Evolutionary conservation across 2,113 vertebrate species (phyloP), one percentile per base, ranked within the genome.

Genomic region (Lepisosteus oculatus): DNA sequence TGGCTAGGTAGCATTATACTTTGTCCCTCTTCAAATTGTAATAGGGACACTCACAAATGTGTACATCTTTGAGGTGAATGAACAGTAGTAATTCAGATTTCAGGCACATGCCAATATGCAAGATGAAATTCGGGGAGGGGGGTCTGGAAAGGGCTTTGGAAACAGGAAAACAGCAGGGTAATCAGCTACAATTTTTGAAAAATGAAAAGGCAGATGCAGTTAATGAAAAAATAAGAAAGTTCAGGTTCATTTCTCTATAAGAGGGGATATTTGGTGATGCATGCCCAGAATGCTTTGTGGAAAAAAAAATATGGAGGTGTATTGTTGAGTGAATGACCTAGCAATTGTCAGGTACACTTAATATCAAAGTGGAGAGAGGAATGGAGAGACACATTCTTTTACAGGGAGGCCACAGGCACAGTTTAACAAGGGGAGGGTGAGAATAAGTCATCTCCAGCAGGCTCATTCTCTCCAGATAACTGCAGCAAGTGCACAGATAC

Each of bases 141-240:
- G 76, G 76, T 76, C 72, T 71, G 64, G 73, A 67, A 69, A 77
- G 69, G 70, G 71, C 75, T 75, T 68, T 77, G 56, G 78, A 79
- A 86, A 63, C 67, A 56, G 29, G 29, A 43, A 17, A 29, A 43
- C 72, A 44, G 73, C 43, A 65, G 67, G 65, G 62, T 51, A 15
- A 65, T 63, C 65, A 61, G 55, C 64, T 45, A 79, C 80, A 70
- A 79, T 72, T 78, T 79, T 77, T 76, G 78, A 76, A 74, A 80
- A 73, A 71, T 80, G 75, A 74, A 78, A 83, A 86, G 85, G 79
- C 84, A 69, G 85, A 77, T 79, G 75, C 66, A 71, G 72, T 78
- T 82, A 77, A 85, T 83, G 78, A 77, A 78, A 77, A 83, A 88
- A 83, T 76, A 84, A 81, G 80, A 77, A 69, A 81, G 83, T 87